phyloP scores from a whole-genome alignment of 2,113 vertebrate species.

The Rostratula benghalensis region DNA sequence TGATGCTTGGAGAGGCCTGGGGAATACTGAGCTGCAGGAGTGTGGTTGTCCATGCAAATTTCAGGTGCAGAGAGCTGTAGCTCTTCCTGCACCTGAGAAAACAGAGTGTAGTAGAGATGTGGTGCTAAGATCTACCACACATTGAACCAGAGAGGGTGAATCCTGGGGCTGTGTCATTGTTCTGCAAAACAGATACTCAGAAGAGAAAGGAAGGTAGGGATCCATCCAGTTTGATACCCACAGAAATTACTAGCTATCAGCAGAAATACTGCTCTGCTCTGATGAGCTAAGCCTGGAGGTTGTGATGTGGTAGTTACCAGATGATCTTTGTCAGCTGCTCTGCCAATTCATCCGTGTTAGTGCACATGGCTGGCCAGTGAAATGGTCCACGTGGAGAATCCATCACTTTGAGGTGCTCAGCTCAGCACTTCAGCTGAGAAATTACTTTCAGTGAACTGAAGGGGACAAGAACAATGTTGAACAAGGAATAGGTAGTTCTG shows the following conservation, averaged over 20 bases:
- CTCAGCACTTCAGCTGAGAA: background rate
- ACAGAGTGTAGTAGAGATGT: rapidly evolving
- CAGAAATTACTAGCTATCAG: background rate
- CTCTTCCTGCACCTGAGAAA: background rate
- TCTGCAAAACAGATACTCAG: background rate
- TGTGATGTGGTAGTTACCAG: background rate
- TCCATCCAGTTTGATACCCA: background rate
- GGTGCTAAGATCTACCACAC: background rate
- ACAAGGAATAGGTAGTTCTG: background rate
- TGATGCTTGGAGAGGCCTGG: background rate
- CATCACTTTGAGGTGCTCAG: background rate
- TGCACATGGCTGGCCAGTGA: background rate
- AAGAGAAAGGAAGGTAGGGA: background rate
- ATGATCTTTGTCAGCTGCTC: background rate
- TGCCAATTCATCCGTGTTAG: background rate
- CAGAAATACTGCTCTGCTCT: background rate
- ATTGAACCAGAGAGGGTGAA: background rate
- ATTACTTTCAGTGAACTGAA: background rate
- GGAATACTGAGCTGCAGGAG: background rate
- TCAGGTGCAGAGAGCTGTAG: background rate
- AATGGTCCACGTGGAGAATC: background rate
- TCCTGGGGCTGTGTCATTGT: background rate
- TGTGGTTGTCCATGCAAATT: background rate
- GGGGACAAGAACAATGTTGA: rapidly evolving
- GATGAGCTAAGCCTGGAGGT: background rate